A percentile compares a stretch with the other conserved stretches of the same genome.
Conservation (phyloP, 2,113 vertebrate genomes). For the Maccullochella peelii region DNA sequence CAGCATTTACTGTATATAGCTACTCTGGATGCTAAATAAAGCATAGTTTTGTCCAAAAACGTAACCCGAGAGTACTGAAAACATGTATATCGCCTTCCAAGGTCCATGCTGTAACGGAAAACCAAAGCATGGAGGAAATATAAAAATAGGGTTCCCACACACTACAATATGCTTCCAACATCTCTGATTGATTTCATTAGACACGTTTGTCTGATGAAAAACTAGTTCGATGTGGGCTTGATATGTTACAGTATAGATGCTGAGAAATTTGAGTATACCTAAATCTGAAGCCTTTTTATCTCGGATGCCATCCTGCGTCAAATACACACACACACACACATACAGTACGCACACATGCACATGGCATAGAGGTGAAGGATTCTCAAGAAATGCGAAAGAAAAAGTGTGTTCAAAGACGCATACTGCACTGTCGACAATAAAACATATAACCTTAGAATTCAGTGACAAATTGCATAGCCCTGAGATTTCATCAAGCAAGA, state of each 20-base stretch:
- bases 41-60: background rate
- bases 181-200: background rate
- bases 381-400: background rate
- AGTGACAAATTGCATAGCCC: background rate
- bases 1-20: background rate
- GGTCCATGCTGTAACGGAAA: background rate
- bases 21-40: background rate
- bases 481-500: background rate
- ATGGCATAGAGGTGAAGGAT: background rate
- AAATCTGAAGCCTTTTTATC: background rate
- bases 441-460: background rate
- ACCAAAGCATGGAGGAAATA: background rate
- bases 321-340: background rate
- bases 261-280: background rate
- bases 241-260: background rate
- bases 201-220: too few relatives aligned
- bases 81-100: constrained; percentile 1
- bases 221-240: background rate
- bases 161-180: too few relatives aligned
- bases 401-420: background rate
- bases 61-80: background rate
- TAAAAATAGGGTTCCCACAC: background rate
- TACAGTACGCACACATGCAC: background rate
- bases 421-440: background rate
- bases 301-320: background rate